Percentiles rank a stretch among this genome's conserved stretches.
These are phyloP conservation scores for Acronicta aceris DNA, from an alignment of 2,888 invertebrate genomes.

Conservation along the genomic window DNA sequence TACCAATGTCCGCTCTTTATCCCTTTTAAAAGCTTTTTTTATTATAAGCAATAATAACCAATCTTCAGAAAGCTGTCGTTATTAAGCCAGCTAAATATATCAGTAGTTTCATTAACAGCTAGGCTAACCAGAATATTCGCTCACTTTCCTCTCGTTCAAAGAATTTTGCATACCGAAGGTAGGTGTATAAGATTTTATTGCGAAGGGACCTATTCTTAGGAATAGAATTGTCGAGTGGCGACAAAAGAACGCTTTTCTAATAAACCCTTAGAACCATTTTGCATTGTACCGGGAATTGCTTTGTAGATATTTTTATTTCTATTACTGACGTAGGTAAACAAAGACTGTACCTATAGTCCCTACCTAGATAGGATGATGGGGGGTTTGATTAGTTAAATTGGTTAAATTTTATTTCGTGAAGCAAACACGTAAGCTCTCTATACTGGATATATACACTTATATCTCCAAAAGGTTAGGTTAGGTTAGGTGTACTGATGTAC, in stretches of 20 bases:
- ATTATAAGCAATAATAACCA: too few relatives aligned
- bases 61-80: too few relatives aligned
- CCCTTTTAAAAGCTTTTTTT: too few relatives aligned
- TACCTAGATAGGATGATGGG: not conserved
- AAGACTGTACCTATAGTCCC: not conserved
- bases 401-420: not conserved
- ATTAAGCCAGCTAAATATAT: not conserved
- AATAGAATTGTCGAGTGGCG: conserved; percentile 58
- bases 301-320: conserved; percentile 38
- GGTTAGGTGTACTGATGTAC: too few relatives aligned
- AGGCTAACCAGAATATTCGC: conserved; percentile 62
- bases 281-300: conserved; percentile 41
- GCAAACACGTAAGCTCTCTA: too few relatives aligned
- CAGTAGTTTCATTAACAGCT: conserved; percentile 20
- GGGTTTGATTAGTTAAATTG: not conserved
- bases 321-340: conserved; percentile 24
- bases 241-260: conserved; percentile 53
- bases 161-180: conserved; percentile 81
- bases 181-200: conserved; percentile 83
- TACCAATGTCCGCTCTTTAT: too few relatives aligned
- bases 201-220: conserved; percentile 64
- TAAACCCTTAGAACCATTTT: conserved; percentile 43
- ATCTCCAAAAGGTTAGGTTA: too few relatives aligned
- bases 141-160: conserved; percentile 59
- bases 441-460: too few relatives aligned